Evolutionary conservation across 2,113 vertebrate species (phyloP).

Genomic region (Columbina picui): DNA sequence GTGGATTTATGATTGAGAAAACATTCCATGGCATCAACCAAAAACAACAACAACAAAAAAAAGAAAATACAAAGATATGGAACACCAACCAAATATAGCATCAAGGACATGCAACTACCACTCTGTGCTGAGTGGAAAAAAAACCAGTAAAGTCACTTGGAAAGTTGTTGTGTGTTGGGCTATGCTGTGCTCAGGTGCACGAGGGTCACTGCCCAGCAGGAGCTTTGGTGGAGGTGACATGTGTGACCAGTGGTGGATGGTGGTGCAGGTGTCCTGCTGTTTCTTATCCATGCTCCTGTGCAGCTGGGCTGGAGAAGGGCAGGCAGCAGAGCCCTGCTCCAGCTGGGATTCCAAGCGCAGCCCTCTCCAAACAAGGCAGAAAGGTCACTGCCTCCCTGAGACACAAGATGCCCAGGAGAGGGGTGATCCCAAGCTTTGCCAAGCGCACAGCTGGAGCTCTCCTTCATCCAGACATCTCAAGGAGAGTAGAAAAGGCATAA

Average conservation of each 20-base stretch:
- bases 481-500: neutral
- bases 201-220: neutral
- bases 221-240: neutral
- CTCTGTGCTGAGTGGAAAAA: neutral
- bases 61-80: neutral
- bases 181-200: neutral
- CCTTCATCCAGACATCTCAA: neutral
- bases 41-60: neutral
- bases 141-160: neutral
- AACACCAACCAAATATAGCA: neutral
- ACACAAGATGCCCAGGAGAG: neutral
- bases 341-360: neutral
- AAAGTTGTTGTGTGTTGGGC: neutral
- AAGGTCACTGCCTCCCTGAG: neutral
- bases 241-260: fast-evolving
- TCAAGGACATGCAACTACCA: neutral
- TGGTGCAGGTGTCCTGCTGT: neutral
- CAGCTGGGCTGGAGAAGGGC: fast-evolving
- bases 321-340: neutral
- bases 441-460: neutral
- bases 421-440: neutral
- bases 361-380: neutral
- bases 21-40: neutral
- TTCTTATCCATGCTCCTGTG: fast-evolving
- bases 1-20: constrained; percentile 5